A percentile compares a stretch with the other conserved stretches of the same genome.
Conservation (phyloP, 2,888 invertebrate genomes). For the Apamea sordens region DNA sequence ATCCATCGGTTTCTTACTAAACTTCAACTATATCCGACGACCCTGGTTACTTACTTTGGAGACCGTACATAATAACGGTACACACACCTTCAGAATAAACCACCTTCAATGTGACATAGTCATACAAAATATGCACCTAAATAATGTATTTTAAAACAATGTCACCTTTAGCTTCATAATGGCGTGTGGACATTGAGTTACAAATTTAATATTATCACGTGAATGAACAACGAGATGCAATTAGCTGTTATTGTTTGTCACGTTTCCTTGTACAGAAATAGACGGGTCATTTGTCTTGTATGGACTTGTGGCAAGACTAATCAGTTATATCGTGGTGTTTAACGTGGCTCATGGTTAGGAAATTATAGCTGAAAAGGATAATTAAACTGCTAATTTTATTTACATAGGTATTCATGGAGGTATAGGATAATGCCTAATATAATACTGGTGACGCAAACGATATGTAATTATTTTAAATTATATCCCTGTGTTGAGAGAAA, state of each 20-base stretch:
- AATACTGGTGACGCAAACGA: neutral
- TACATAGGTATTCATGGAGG: neutral
- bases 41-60: too few species aligned
- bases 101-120: neutral
- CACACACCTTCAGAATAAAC: neutral
- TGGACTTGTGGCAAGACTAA: slow-evolving; percentile 12
- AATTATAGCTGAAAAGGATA: neutral
- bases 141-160: slow-evolving; percentile 10
- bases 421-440: neutral
- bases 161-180: slow-evolving; percentile 21
- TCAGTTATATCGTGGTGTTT: neutral
- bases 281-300: slow-evolving; percentile 26
- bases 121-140: neutral
- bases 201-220: slow-evolving; percentile 32
- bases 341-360: neutral
- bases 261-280: slow-evolving; percentile 50
- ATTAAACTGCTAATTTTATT: neutral
- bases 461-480: neutral
- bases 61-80: too few species aligned
- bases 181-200: slow-evolving; percentile 9
- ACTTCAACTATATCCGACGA: too few species aligned
- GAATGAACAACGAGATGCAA: slow-evolving; percentile 40
- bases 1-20: too few species aligned
- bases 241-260: slow-evolving; percentile 44
- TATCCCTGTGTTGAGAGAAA: neutral